Conservation (phyloP, 1,140 invertebrate genomes). For the Chrysopa pallens region DNA sequence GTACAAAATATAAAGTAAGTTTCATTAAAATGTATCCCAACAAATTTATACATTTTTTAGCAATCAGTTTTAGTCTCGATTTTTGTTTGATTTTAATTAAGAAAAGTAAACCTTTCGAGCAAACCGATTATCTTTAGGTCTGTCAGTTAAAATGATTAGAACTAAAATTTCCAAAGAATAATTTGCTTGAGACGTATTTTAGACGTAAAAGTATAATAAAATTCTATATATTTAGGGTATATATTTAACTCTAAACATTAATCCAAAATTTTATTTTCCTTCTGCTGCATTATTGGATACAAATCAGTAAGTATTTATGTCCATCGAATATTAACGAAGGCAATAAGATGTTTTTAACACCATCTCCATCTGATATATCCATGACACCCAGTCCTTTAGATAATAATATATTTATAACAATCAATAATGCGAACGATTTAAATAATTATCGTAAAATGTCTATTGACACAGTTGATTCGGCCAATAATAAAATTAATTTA, state of each 20-base stretch:
- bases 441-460: conserved; percentile 15
- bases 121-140: too few relatives aligned
- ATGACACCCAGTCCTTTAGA: conserved; percentile 2
- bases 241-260: neutral
- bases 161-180: too few relatives aligned
- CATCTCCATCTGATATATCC: conserved; percentile 30
- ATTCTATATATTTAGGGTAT: too few relatives aligned
- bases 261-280: conserved; percentile 8
- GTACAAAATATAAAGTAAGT: too few relatives aligned
- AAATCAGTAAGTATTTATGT: conserved; percentile 25
- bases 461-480: conserved; percentile 16
- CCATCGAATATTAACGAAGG: conserved; percentile 10
- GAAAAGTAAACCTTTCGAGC: too few relatives aligned
- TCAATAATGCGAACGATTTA: conserved; percentile 14
- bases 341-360: conserved; percentile 23
- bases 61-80: too few relatives aligned
- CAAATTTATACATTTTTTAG: too few relatives aligned
- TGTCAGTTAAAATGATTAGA: too few relatives aligned
- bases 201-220: too few relatives aligned
- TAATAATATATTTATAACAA: conserved; percentile 14
- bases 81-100: too few relatives aligned
- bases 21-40: too few relatives aligned
- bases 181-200: too few relatives aligned
- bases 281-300: conserved; percentile 5
- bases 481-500: conserved; percentile 14